Percentiles rank a stretch among this genome's conserved stretches.
phyloP scores from a whole-genome alignment of 2,797 vertebrate species.

The Propithecus perrieri region DNA sequence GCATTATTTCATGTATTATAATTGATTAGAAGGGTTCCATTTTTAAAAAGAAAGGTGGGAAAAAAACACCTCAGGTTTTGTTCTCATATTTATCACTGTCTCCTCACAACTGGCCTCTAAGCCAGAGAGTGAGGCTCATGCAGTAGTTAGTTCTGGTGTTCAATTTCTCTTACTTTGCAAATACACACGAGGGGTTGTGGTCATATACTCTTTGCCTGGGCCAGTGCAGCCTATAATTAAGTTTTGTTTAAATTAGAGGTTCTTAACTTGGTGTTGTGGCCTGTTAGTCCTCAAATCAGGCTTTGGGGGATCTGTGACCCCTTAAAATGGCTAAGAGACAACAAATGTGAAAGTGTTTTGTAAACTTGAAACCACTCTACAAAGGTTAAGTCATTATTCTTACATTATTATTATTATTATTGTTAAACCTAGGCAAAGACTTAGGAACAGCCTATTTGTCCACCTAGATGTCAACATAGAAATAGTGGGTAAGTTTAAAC shows the following conservation, averaged over 20 bases:
- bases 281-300: slow-evolving; percentile 4
- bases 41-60: slow-evolving; percentile 1
- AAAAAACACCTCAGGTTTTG: not conserved
- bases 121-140: not conserved
- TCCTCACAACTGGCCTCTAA: not conserved
- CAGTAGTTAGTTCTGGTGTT: not conserved
- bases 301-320: not conserved
- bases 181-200: not conserved
- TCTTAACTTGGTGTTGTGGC: not conserved
- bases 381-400: not conserved
- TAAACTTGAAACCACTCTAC: not conserved
- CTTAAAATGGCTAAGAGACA: slow-evolving; percentile 2
- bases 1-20: not conserved
- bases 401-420: not conserved
- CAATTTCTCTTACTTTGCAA: slow-evolving; percentile 35
- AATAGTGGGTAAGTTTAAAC: not conserved
- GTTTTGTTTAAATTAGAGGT: slow-evolving; percentile 27
- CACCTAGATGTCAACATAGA: not conserved
- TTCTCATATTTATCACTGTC: not conserved
- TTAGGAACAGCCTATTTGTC: not conserved
- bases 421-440: slow-evolving; percentile 23
- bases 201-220: not conserved
- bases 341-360: slow-evolving; percentile 17
- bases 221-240: not conserved
- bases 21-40: slow-evolving; percentile 7